phyloP scores from a whole-genome alignment of 2,888 invertebrate genomes.

The Imbricaverruca yamaguchii region DNA sequence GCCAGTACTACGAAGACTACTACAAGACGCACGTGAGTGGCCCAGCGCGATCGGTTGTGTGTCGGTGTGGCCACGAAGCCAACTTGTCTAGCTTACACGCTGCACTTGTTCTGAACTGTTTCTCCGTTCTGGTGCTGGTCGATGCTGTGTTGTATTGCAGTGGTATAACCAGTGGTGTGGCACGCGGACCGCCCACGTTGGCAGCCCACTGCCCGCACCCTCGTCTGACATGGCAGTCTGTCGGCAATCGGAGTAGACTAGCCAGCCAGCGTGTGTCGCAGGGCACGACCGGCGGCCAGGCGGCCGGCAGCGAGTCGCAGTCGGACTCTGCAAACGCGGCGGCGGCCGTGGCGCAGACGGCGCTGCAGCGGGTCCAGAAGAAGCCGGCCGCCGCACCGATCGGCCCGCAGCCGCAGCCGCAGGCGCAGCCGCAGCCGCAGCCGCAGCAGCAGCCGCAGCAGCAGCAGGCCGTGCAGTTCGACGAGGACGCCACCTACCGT shows the following conservation, averaged over 20 bases:
- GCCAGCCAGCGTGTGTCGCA: neutral
- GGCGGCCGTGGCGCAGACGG: constrained; percentile 81
- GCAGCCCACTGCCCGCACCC: no score
- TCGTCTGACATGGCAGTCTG: no score
- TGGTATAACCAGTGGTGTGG: no score
- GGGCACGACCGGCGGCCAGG: neutral
- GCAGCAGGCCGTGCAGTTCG: neutral
- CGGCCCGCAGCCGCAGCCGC: constrained; percentile 26
- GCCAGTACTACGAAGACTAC: constrained; percentile 65
- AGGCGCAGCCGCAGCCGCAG: neutral
- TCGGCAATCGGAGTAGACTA: no score
- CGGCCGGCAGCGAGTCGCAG: constrained; percentile 43
- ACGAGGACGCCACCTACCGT: constrained; percentile 26
- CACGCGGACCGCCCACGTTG: no score
- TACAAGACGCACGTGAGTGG: constrained; percentile 43
- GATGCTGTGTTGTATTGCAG: no score
- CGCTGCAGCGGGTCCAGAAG: constrained; percentile 58
- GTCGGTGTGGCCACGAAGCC: no score
- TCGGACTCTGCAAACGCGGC: constrained; percentile 68
- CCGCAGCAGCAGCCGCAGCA: neutral
- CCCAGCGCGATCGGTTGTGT: no score
- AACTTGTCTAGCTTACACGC: no score
- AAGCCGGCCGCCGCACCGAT: constrained; percentile 28
- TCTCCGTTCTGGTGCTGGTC: no score
- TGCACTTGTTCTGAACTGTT: no score